Evolutionary conservation across 2,113 vertebrate genomes (phyloP).

Genomic region (Triplophysa tibetana): DNA sequence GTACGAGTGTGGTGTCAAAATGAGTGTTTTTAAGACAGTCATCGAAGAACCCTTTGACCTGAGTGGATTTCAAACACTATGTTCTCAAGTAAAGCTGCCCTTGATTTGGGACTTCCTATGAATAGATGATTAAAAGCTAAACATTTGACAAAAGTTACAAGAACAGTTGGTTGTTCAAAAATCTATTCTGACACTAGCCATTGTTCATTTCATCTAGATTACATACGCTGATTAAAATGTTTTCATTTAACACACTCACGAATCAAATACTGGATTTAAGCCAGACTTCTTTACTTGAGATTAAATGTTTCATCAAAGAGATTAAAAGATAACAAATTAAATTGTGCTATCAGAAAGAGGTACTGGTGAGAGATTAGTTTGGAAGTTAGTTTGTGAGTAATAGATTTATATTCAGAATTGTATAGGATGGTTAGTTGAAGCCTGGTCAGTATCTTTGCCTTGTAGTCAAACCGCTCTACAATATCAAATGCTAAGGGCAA

Average conservation of each 20-base stretch:
- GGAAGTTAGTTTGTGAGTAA: neutral
- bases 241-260: neutral
- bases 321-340: constrained; percentile 4
- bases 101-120: neutral
- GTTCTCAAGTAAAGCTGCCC: constrained; percentile 24
- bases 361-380: neutral
- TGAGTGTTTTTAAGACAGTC: neutral
- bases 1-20: neutral
- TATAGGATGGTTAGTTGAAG: constrained; percentile 28
- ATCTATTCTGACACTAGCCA: constrained; percentile 27
- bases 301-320: constrained; percentile 7
- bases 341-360: neutral
- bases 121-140: neutral
- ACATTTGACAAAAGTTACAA: constrained; percentile 29
- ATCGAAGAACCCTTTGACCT: neutral
- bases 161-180: constrained; percentile 30
- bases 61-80: constrained; percentile 7
- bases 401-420: neutral
- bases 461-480: constrained; percentile 17
- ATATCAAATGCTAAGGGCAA: constrained; percentile 16
- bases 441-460: neutral
- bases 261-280: neutral
- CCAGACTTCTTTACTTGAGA: neutral
- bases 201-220: neutral
- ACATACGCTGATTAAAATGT: neutral